Evolutionary conservation across 2,888 invertebrate species (phyloP).

Genomic region (Malacosoma neustria): DNA sequence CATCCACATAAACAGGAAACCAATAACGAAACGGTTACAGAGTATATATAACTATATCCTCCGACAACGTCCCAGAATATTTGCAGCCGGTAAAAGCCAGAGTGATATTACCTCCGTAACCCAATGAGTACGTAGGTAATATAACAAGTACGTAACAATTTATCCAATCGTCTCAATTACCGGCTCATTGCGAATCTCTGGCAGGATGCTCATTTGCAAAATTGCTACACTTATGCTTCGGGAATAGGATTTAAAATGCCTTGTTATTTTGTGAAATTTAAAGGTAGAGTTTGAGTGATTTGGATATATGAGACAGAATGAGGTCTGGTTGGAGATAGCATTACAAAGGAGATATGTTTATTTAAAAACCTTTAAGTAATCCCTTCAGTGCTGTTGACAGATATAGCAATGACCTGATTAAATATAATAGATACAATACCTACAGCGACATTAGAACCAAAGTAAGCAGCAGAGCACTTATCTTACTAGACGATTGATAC

Average conservation of each 20-base stretch:
- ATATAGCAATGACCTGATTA: too few relatives aligned
- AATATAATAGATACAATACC: too few relatives aligned
- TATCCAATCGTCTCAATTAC: conserved; percentile 5
- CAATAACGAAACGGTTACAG: too few relatives aligned
- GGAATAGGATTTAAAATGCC: not conserved
- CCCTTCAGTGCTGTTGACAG: too few relatives aligned
- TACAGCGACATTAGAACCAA: too few relatives aligned
- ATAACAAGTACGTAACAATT: conserved; percentile 2
- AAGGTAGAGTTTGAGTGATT: not conserved
- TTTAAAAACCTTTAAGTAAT: too few relatives aligned
- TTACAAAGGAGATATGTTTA: too few relatives aligned
- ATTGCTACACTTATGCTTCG: not conserved
- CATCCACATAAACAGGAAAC: too few relatives aligned
- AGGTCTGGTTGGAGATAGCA: not conserved
- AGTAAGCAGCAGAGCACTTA: too few relatives aligned
- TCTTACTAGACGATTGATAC: too few relatives aligned
- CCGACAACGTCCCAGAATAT: not conserved
- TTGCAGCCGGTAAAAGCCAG: not conserved
- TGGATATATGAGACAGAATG: conserved; percentile 4
- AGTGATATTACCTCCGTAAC: not conserved
- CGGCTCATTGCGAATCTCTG: conserved; percentile 1
- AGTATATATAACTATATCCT: too few relatives aligned
- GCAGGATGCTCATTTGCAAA: conserved; percentile 1
- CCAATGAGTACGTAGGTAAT: too few relatives aligned
- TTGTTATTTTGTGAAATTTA: not conserved